Conservation (phyloP, 2,888 invertebrate genomes). For the Apantesis nais region DNA sequence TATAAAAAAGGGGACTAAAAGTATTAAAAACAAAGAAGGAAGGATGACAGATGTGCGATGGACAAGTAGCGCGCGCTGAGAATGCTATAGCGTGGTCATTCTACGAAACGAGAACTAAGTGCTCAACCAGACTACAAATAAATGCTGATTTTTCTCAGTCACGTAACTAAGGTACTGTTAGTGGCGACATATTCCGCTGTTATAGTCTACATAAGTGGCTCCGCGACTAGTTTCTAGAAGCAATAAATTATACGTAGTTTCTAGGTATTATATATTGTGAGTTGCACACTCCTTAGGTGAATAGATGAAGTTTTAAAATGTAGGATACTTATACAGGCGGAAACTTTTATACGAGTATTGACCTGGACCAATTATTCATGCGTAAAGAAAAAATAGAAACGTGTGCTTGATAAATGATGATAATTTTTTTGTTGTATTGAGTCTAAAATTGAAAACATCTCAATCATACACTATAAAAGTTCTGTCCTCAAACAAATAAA, state of each 20-base stretch:
- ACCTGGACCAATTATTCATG: background rate
- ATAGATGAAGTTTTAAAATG: background rate
- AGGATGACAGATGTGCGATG: constrained; percentile 62
- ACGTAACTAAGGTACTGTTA: constrained; percentile 72
- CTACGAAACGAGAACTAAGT: constrained; percentile 36
- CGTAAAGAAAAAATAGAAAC: background rate
- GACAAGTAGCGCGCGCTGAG: constrained; percentile 39
- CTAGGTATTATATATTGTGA: background rate
- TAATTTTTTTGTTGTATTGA: constrained; percentile 48
- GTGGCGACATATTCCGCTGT: constrained; percentile 40
- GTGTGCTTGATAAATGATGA: background rate
- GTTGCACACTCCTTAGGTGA: background rate
- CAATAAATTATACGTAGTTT: constrained; percentile 10
- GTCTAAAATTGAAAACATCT: constrained; percentile 57
- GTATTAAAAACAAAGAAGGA: constrained; percentile 49
- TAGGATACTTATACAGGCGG: background rate
- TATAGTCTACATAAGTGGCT: constrained; percentile 41
- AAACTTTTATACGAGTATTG: background rate
- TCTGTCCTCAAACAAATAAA: constrained; percentile 49
- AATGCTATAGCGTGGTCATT: constrained; percentile 46
- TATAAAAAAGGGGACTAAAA: constrained; percentile 26
- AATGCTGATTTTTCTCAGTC: constrained; percentile 68
- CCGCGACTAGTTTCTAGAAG: constrained; percentile 33
- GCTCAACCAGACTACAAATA: constrained; percentile 49
- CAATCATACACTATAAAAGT: constrained; percentile 53